These are phyloP conservation scores for Pocillopora damicornis DNA, from an alignment of 64 coral and sea anemone species.

Conservation along the genomic window DNA sequence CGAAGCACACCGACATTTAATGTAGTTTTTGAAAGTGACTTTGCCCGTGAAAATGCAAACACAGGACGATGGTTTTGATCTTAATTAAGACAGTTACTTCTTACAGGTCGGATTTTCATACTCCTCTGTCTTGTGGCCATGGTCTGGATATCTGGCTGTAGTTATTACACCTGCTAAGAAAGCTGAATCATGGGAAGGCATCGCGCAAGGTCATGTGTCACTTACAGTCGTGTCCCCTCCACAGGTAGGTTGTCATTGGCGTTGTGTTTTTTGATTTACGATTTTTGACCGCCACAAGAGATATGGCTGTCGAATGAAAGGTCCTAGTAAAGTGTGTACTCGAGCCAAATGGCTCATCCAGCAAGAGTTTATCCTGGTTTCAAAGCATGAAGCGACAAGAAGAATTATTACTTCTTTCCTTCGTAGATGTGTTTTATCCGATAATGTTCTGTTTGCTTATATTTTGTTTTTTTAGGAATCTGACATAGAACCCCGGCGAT, in stretches of 20 bases:
- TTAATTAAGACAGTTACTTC: not conserved
- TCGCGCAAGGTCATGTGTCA: slow-evolving; percentile 89
- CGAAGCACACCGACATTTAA: slow-evolving; percentile 20
- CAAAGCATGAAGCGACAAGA: no score
- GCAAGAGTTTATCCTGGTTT: no score
- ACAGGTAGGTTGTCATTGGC: slow-evolving; percentile 56
- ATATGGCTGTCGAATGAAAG: no score
- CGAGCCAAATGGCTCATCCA: no score
- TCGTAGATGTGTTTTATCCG: not conserved
- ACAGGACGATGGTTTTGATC: not conserved
- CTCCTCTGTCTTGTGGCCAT: slow-evolving; percentile 86
- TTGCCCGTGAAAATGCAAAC: no score
- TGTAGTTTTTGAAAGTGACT: no score
- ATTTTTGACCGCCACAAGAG: no score
- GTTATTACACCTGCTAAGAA: slow-evolving; percentile 66
- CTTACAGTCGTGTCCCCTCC: slow-evolving; percentile 84
- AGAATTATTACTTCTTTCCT: not conserved
- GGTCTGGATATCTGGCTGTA: slow-evolving; percentile 92
- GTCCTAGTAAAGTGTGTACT: no score
- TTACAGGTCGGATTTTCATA: slow-evolving; percentile 67
- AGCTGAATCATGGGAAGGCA: slow-evolving; percentile 73
- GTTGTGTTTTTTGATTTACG: not conserved
- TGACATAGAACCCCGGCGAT: slow-evolving; percentile 70
- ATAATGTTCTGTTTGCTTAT: not conserved
- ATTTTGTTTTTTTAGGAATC: slow-evolving; percentile 42